Evolutionary conservation across 2,888 invertebrate species (phyloP).

Genomic region (Acleris cristana): DNA sequence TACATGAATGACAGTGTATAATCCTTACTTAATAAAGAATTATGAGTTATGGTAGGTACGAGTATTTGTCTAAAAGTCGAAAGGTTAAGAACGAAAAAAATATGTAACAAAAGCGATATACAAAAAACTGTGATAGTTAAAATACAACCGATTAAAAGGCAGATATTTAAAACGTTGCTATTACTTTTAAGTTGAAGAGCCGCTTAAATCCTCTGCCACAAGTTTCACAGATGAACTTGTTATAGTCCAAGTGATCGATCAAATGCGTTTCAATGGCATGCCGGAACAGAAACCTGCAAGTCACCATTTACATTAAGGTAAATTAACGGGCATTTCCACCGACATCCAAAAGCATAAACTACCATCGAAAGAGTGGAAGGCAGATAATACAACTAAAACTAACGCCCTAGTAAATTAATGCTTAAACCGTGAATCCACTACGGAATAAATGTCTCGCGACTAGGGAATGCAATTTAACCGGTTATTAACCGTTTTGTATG

Average conservation of each 20-base stretch:
- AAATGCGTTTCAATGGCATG: conserved; percentile 53
- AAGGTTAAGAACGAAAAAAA: no score
- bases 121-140: no score
- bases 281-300: conserved; percentile 51
- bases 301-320: conserved; percentile 2
- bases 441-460: no score
- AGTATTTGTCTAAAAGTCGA: no score
- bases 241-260: conserved; percentile 47
- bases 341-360: neutral
- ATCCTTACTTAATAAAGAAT: no score
- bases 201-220: conserved; percentile 59
- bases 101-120: no score
- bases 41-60: no score
- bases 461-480: no score
- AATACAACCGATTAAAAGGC: neutral
- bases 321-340: neutral
- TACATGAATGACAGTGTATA: no score
- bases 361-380: neutral
- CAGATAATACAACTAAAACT: neutral
- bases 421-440: no score
- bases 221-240: conserved; percentile 55
- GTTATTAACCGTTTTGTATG: no score
- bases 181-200: conserved; percentile 52
- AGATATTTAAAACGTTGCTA: conserved; percentile 1
- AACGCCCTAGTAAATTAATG: neutral